Evolutionary conservation across 1,140 invertebrate genomes (phyloP).

Genomic region (Scaptomyza montana): DNA sequence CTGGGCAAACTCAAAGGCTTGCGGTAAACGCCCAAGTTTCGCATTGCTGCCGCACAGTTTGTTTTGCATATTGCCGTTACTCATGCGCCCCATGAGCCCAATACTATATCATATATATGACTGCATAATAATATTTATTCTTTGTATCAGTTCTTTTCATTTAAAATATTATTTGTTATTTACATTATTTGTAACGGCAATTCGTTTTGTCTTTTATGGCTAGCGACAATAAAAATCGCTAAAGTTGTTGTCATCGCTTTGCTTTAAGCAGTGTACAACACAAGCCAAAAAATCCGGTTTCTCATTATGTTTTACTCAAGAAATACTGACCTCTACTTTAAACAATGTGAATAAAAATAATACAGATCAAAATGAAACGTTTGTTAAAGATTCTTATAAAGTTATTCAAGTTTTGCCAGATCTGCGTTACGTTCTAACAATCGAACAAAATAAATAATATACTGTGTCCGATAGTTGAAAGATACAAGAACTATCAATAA

Average conservation of each 20-base stretch:
- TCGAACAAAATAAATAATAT: background rate
- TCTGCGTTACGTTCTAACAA: constrained; percentile 10
- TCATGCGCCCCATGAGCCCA: constrained; percentile 38
- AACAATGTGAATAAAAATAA: constrained; percentile 52
- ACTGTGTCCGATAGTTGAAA: background rate
- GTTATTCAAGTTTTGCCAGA: constrained; percentile 49
- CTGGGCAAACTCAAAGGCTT: constrained; percentile 56
- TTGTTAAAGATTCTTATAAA: constrained; percentile 23
- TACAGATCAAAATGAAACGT: constrained; percentile 3
- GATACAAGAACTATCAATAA: too few relatives aligned
- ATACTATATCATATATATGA: constrained; percentile 16
- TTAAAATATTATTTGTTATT: constrained; percentile 36
- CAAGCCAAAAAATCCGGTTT: constrained; percentile 67
- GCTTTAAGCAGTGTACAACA: constrained; percentile 28
- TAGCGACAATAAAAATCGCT: constrained; percentile 22
- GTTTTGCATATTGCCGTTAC: constrained; percentile 64
- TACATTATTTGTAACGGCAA: constrained; percentile 71
- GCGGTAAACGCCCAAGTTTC: constrained; percentile 59
- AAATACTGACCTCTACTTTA: constrained; percentile 58
- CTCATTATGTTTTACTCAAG: constrained; percentile 65
- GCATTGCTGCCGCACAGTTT: constrained; percentile 46
- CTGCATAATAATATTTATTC: constrained; percentile 58
- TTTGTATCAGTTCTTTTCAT: constrained; percentile 50
- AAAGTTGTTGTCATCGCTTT: constrained; percentile 39
- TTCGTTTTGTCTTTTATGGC: constrained; percentile 66